Base-by-base conservation (phyloP, 2,888 invertebrate species). In the Podotricha telesiphe region DNA sequence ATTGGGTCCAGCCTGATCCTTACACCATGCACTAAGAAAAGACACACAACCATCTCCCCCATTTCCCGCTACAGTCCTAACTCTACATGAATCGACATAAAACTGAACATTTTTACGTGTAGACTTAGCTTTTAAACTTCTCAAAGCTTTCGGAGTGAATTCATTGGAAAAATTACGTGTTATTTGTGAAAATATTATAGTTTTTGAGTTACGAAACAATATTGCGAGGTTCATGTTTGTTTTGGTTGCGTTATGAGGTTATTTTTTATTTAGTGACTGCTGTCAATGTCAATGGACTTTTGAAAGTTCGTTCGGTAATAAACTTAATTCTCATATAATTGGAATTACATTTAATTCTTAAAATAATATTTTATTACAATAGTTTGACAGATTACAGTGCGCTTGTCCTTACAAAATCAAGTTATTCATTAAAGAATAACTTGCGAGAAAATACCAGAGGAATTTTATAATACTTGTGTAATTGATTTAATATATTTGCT, bases 41-140 rank as follows among this genome's bases (percentile, higher is more conserved):
- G 98, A 97, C 67, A 98, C 95, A 76, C 95, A 95, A 0, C 99
- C 99, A 90, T 99, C 95, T 0, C 99, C 99, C 0, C 99, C 99
- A 40, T 95, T 95, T 0, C 99, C 99, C 0, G 96, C 99, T 0
- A 94, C 82, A 0, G 96, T 94, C 65, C 95, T 88, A 0, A 98
- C 93, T 77, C 93, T 85, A 76, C 94, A 94, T 4, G 94, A 93
- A 88, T 98, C 98, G 0, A 96, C 94, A 85, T 97, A 97, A 79
- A 93, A 93, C 73, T 94, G 94, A 0, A 92, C 88, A 0, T 86
- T 86, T 58, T 82, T 81, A 0, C 89, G 75, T 0, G 80, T 88
- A 7, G 91, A 91, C 71, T 91, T 92, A 0, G 83, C 81, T 76
- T 93, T 92, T 11, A 92, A 77, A 73, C 90, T 93, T 4, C 91